phyloP scores from a whole-genome alignment of 2,797 vertebrate genomes.

The Sebastes variabilis region DNA sequence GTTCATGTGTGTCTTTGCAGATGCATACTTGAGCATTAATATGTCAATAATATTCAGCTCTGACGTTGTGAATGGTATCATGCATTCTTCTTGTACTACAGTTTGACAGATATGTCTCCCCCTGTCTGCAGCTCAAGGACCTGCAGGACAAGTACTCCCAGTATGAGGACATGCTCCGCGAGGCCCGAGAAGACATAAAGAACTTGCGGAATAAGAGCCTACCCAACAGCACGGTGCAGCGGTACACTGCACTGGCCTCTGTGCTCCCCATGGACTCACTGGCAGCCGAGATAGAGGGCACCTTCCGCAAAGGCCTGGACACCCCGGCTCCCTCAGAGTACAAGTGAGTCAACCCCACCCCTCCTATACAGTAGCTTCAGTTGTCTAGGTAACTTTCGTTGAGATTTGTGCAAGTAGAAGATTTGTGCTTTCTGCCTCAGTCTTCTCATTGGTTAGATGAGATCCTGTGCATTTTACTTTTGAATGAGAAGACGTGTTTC shows the following conservation, averaged over 20 bases:
- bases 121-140: constrained; percentile 83
- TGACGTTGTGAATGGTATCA: background rate
- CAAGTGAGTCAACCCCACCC: constrained; percentile 75
- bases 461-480: background rate
- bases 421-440: too few species aligned
- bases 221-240: constrained; percentile 87
- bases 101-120: constrained; percentile 23
- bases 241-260: constrained; percentile 81
- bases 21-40: background rate
- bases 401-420: too few species aligned
- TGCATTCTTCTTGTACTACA: background rate
- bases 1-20: background rate
- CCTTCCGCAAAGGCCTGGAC: constrained; percentile 87
- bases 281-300: constrained; percentile 90
- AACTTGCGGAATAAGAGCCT: constrained; percentile 85
- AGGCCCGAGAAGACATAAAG: constrained; percentile 89
- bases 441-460: too few species aligned
- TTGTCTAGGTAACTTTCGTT: too few species aligned
- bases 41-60: background rate
- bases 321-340: constrained; percentile 84
- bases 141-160: constrained; percentile 87
- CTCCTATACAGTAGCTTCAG: too few species aligned
- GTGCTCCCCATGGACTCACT: constrained; percentile 89
- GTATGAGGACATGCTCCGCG: constrained; percentile 86
- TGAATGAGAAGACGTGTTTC: background rate